These are phyloP conservation scores for Oreocharis arfaki DNA, from an alignment of 2,113 vertebrate species.

Conservation along the genomic window DNA sequence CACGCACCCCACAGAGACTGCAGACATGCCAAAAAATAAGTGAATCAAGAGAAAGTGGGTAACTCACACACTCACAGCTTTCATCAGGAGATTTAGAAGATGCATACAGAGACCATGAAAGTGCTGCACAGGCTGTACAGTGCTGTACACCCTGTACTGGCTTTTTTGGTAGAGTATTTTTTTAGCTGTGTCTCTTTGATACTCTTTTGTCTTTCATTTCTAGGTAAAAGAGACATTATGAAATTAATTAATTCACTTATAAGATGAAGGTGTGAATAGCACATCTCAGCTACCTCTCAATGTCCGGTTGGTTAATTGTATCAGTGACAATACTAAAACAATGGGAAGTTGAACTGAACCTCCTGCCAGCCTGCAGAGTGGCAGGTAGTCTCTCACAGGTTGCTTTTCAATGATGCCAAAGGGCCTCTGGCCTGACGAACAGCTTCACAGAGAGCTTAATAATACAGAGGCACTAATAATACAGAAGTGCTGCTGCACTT, in stretches of 20 bases:
- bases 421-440: background rate
- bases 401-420: background rate
- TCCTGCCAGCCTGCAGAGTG: background rate
- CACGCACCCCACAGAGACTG: background rate
- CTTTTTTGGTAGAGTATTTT: background rate
- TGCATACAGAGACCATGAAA: background rate
- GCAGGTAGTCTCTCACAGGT: background rate
- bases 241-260: background rate
- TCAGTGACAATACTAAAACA: background rate
- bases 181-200: background rate
- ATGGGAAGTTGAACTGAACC: background rate
- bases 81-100: background rate
- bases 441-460: background rate
- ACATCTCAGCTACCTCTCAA: background rate
- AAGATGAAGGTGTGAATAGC: background rate
- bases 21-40: background rate
- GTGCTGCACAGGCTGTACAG: background rate
- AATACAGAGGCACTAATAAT: background rate
- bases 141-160: accelerated
- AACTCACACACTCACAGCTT: background rate
- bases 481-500: background rate
- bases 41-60: background rate
- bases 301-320: background rate
- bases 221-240: background rate
- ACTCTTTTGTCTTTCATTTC: background rate